Evolutionary conservation across 2,888 invertebrate genomes (phyloP), one percentile per base, ranked within the genome.

Genomic region (Polydesmus complanatus): DNA sequence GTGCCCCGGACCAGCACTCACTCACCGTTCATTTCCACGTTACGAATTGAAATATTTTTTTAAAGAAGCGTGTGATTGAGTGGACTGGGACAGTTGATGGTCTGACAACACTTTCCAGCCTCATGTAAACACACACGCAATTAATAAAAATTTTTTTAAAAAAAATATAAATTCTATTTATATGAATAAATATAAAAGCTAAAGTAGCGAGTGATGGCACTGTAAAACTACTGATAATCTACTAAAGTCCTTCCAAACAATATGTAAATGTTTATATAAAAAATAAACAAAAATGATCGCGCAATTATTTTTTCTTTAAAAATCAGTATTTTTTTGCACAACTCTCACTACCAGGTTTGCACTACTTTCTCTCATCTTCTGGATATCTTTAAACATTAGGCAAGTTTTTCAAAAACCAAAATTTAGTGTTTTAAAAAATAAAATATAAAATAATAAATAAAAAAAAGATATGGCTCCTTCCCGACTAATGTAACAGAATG

Each of bases 71-170:
- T 27, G 58, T 27, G 54, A 54, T 23, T 54, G 54, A 60, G 60
- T 60, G 60, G 60, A 53, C 60, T 60, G 60, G 60, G 60, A 49
- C 54, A 23, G 23, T 53, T 23, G 58, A 57, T 61, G 49, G 49
- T 64, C 63, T 61, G 64, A 65, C 65, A 64, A 65, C 68, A 74
- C 76, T 75, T 77, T 76, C 75, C 77, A 77, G 76, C 76, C 76
- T 77, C 75, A 76, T 76, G 75, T 68, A 64, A 52, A 59, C 56
- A 49, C 51, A 14, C n/a, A 55, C 37, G 14, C 37, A n/a, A n/a
- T n/a, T n/a, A n/a, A n/a, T n/a, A n/a, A n/a, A n/a, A n/a, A n/a
- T n/a, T n/a, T n/a, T n/a, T n/a, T n/a, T n/a, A n/a, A n/a, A n/a
- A n/a, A n/a, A n/a, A n/a, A n/a, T n/a, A n/a, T n/a, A n/a, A n/a